These are phyloP conservation scores for Pelobates fuscus DNA, from an alignment of 2,113 vertebrate species.

Conservation along the genomic window DNA sequence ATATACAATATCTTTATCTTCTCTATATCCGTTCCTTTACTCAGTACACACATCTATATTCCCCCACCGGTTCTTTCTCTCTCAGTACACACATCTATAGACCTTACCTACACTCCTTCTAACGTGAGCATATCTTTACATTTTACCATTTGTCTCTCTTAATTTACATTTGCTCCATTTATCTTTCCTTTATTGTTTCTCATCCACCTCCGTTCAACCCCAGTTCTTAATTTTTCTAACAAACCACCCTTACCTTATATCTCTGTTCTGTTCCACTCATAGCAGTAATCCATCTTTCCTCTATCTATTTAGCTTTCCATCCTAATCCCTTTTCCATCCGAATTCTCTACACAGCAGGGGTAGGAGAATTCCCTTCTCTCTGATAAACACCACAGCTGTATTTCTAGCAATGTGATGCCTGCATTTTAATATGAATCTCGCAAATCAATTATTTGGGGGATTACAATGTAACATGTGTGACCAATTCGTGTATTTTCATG, in stretches of 20 bases:
- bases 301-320: slow-evolving; percentile 33
- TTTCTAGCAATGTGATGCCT: not conserved
- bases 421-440: slow-evolving; percentile 26
- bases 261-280: not conserved
- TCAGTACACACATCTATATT: too few species aligned
- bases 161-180: not conserved
- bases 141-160: not conserved
- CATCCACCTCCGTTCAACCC: not conserved
- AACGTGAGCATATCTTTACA: too few species aligned
- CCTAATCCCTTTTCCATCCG: slow-evolving; percentile 36
- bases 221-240: not conserved
- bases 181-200: not conserved
- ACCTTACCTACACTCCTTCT: too few species aligned
- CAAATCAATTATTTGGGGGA: slow-evolving; percentile 13
- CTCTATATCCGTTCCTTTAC: too few species aligned
- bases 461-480: slow-evolving; percentile 3
- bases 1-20: too few species aligned
- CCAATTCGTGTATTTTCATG: not conserved
- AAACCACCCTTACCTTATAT: not conserved
- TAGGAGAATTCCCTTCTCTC: slow-evolving; percentile 10
- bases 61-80: too few species aligned
- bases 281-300: slow-evolving; percentile 37
- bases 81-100: too few species aligned
- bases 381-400: slow-evolving; percentile 10
- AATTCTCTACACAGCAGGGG: slow-evolving; percentile 4